Conservation (phyloP, 2,797 vertebrate genomes). For the Hoplostethus atlanticus region DNA sequence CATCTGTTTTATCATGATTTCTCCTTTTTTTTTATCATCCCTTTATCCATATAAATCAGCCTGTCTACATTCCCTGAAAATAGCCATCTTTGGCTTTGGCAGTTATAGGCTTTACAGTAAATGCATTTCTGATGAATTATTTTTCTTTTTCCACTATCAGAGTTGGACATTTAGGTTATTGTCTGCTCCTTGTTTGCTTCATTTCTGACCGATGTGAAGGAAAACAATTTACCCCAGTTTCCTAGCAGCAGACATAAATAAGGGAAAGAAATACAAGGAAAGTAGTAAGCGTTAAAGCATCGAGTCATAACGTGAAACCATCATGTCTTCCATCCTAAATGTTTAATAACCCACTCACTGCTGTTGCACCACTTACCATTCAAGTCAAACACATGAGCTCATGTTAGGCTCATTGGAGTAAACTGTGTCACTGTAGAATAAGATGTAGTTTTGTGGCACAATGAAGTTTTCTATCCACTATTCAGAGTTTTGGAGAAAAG, state of each 20-base stretch:
- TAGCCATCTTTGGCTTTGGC: constrained; percentile 40
- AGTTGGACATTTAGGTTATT: constrained; percentile 37
- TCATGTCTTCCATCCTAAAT: constrained; percentile 60
- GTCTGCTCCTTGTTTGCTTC: constrained; percentile 34
- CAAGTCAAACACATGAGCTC: constrained; percentile 44
- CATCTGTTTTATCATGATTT: constrained; percentile 72
- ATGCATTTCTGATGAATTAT: constrained; percentile 41
- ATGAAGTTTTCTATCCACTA: constrained; percentile 65
- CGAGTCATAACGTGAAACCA: constrained; percentile 52
- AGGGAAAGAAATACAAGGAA: constrained; percentile 28
- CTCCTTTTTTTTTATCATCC: constrained; percentile 50
- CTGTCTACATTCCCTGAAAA: constrained; percentile 52
- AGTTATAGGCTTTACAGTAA: constrained; percentile 61
- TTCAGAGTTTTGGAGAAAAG: constrained; percentile 43
- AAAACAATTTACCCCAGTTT: constrained; percentile 22
- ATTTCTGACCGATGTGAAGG: neutral
- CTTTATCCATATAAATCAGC: constrained; percentile 70
- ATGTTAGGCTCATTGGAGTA: constrained; percentile 30
- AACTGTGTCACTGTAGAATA: constrained; percentile 32
- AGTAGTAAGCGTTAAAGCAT: constrained; percentile 32
- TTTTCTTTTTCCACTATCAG: constrained; percentile 32
- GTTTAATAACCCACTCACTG: constrained; percentile 54
- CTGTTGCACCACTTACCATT: constrained; percentile 34
- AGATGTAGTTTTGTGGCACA: constrained; percentile 60
- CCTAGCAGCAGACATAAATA: constrained; percentile 21